Evolutionary conservation across 2,113 vertebrate genomes (phyloP).

Genomic region (Sebastes schlegelii): DNA sequence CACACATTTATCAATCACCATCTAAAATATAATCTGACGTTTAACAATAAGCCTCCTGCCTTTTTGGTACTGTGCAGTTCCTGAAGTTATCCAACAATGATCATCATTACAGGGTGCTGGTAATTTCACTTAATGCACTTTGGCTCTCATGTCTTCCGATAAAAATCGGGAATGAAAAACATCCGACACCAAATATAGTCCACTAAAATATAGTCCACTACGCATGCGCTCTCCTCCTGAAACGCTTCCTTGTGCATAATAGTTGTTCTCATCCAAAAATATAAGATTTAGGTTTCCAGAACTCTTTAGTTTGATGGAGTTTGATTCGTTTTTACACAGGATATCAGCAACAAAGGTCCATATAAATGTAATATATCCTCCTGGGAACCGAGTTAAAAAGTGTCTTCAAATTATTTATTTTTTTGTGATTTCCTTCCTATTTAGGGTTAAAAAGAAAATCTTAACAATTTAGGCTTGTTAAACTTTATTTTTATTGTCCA

Average conservation of each 20-base stretch:
- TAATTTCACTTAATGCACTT: conserved; percentile 36
- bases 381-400: too few relatives aligned
- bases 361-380: not conserved
- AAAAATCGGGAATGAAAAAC: too few relatives aligned
- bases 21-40: conserved; percentile 36
- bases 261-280: not conserved
- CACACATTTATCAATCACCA: not conserved
- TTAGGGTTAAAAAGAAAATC: too few relatives aligned
- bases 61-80: conserved; percentile 68
- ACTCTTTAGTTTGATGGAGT: not conserved
- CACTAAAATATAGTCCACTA: not conserved
- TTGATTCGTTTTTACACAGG: not conserved
- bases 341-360: not conserved
- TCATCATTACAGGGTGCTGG: not conserved
- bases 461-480: too few relatives aligned
- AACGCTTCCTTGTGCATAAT: not conserved
- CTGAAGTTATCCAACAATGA: conserved; percentile 31
- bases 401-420: too few relatives aligned
- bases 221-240: conserved; percentile 24
- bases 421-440: too few relatives aligned
- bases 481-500: too few relatives aligned
- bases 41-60: conserved; percentile 23
- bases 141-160: conserved; percentile 33
- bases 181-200: not conserved
- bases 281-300: not conserved